phyloP scores from a whole-genome alignment of 2,888 invertebrate genomes.

The Drosophila sordidula region DNA sequence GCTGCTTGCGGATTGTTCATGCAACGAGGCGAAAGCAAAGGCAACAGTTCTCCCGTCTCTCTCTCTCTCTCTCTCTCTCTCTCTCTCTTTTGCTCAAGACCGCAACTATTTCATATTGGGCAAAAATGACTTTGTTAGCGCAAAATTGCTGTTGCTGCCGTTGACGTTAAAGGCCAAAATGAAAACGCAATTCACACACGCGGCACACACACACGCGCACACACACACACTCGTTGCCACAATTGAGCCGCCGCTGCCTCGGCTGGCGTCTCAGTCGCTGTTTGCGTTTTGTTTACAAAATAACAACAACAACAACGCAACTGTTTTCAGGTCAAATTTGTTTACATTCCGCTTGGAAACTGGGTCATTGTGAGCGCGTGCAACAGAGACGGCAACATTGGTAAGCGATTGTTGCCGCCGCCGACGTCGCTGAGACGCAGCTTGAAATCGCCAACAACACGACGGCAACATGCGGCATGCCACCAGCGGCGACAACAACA shows the following conservation, averaged over 20 bases:
- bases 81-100: conserved; percentile 9
- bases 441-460: conserved; percentile 62
- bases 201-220: conserved; percentile 17
- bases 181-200: conserved; percentile 66
- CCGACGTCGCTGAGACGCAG: conserved; percentile 40
- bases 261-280: conserved; percentile 52
- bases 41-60: conserved; percentile 1
- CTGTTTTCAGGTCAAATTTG: conserved; percentile 83
- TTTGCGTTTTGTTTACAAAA: conserved; percentile 79
- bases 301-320: conserved; percentile 63
- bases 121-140: conserved; percentile 71
- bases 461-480: conserved; percentile 66
- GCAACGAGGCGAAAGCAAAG: conserved; percentile 32
- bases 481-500: conserved; percentile 52
- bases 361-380: conserved; percentile 82
- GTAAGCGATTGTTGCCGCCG: conserved; percentile 57
- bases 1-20: conserved; percentile 41
- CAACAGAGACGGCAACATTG: conserved; percentile 50
- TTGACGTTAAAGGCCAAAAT: conserved; percentile 65
- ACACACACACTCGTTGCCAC: conserved; percentile 14
- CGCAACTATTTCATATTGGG: conserved; percentile 69
- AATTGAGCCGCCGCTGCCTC: conserved; percentile 54
- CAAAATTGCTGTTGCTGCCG: conserved; percentile 45
- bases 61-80: background rate
- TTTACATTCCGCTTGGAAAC: conserved; percentile 82